These are phyloP conservation scores for Folsomia candida DNA, from an alignment of 2,888 invertebrate genomes.

Conservation along the genomic window DNA sequence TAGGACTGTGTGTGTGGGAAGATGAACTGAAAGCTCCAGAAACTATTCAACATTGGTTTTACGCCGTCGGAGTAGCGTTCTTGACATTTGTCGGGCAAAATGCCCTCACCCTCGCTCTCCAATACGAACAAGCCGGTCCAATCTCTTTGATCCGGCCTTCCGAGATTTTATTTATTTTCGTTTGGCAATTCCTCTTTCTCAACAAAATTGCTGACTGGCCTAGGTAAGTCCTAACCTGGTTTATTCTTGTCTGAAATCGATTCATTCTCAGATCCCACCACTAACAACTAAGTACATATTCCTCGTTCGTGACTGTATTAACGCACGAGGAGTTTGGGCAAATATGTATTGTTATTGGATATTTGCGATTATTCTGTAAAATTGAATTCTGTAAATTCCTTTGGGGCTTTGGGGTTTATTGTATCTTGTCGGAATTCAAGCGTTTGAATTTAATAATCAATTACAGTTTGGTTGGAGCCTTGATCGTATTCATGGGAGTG, in stretches of 20 bases:
- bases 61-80: constrained; percentile 13
- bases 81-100: constrained; percentile 24
- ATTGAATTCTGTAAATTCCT: too few species aligned
- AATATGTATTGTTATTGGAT: too few species aligned
- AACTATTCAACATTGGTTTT: constrained; percentile 10
- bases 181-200: constrained; percentile 18
- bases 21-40: constrained; percentile 16
- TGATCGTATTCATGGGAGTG: constrained; percentile 24
- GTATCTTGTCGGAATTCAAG: too few species aligned
- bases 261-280: too few species aligned
- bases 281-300: too few species aligned
- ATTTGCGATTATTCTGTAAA: too few species aligned
- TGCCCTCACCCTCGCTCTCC: constrained; percentile 22
- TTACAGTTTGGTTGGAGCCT: constrained; percentile 30
- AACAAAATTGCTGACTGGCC: constrained; percentile 12
- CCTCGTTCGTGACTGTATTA: too few species aligned
- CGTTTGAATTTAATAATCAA: too few species aligned
- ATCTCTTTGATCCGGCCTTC: constrained; percentile 15
- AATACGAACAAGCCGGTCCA: constrained; percentile 24
- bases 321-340: too few species aligned
- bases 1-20: neutral
- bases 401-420: too few species aligned
- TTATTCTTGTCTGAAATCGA: too few species aligned
- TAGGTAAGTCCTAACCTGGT: constrained; percentile 10
- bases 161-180: constrained; percentile 25